Base-by-base conservation (phyloP, 92 coral and sea anemone species). In the Heteractis magnifica region DNA sequence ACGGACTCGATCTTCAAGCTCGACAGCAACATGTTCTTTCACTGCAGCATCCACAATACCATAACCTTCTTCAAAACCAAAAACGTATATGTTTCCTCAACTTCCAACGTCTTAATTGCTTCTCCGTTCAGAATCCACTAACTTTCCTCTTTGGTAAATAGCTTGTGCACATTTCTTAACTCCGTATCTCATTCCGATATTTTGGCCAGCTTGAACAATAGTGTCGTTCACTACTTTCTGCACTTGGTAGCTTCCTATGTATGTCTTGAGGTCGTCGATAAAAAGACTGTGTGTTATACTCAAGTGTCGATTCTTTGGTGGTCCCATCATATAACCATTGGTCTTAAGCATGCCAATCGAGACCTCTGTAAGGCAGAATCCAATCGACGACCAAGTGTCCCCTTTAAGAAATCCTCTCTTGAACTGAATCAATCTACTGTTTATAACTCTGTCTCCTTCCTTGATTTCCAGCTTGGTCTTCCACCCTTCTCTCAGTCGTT, bases 51-150 rank as follows among this genome's bases (percentile, higher is more conserved):
- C 82, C 51, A 78, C 49, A 13, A 52, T 68, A 19, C 82, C 82
- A 52, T 78, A 1, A n/a, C 71, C 82, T 55, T 16, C 50, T 55
- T 78, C 82, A 55, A 78, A 34, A 19, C 82, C 71, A 78, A 68
- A 11, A 78, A 78, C 18, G 16, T 48, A 7, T 55, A 52, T 52
- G 51, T 55, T 21, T 78, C 81, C 58, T 77, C n/a, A 20, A 68
- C 71, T 49, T 49, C 49, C 71, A 55, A 56, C 10, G 50, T 68
- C 82, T 55, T 78, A 8, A 78, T 55, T 41, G 50, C 51, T n/a
- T 55, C 82, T 8, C 70, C 81, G 16, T 13, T 77, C 81, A 13
- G 15, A 0, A 16, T 34, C 81, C 71, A 77, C 81, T 34, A 77
- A 21, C 41, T 44, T 77, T 44, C 81, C 65, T 50, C 81, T 48